Conservation (phyloP, 2,113 vertebrate genomes). For the Clarias batrachus region DNA sequence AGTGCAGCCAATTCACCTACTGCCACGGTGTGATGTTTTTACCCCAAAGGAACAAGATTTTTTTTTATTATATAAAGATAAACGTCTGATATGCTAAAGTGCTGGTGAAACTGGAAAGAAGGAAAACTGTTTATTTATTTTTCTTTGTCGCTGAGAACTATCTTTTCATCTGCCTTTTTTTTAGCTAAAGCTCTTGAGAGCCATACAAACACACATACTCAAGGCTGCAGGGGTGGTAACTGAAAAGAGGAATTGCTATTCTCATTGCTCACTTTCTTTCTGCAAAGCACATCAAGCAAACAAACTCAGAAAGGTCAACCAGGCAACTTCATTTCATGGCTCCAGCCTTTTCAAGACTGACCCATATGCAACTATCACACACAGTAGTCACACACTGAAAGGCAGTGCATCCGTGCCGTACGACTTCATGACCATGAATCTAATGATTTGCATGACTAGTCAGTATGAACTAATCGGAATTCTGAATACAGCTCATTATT, state of each 20-base stretch:
- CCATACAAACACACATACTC: slow-evolving; percentile 18
- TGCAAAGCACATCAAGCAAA: slow-evolving; percentile 34
- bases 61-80: background rate
- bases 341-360: slow-evolving; percentile 3
- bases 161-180: slow-evolving; percentile 15
- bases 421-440: background rate
- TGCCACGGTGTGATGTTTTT: background rate
- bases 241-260: slow-evolving; percentile 18
- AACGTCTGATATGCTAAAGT: background rate
- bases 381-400: background rate
- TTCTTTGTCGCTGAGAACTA: background rate
- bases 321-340: slow-evolving; percentile 46
- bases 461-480: background rate
- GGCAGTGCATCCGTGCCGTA: background rate
- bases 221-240: background rate
- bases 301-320: slow-evolving; percentile 59
- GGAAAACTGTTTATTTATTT: background rate
- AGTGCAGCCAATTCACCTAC: background rate
- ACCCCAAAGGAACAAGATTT: background rate
- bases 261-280: slow-evolving; percentile 18
- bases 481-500: background rate
- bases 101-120: background rate
- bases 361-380: background rate
- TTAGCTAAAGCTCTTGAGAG: slow-evolving; percentile 4
- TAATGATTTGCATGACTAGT: background rate